These are phyloP conservation scores for Platypus cylindrus DNA, from an alignment of 2,888 invertebrate genomes.

Conservation along the genomic window DNA sequence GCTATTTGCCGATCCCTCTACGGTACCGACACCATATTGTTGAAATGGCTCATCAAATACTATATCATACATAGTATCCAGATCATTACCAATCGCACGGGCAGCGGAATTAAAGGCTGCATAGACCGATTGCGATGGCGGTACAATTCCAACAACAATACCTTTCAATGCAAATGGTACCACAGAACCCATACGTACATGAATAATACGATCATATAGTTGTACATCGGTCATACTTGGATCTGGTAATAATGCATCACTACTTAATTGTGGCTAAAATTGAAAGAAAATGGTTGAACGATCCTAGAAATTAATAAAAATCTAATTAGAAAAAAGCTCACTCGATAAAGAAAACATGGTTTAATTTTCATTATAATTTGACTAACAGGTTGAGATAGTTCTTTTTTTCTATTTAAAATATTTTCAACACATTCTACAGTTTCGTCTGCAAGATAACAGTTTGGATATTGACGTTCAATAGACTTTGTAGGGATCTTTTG, in stretches of 20 bases:
- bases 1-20: conserved; percentile 39
- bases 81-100: too few species aligned
- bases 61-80: conserved; percentile 58
- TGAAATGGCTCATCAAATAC: conserved; percentile 68
- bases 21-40: conserved; percentile 48
- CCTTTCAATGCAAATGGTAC: conserved; percentile 77
- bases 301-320: not conserved
- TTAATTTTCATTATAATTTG: conserved; percentile 62
- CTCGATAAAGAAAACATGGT: conserved; percentile 34
- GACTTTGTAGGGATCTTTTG: conserved; percentile 52
- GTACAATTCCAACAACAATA: conserved; percentile 54
- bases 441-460: too few species aligned
- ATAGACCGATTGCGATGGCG: conserved; percentile 18
- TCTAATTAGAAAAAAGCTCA: conserved; percentile 3
- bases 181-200: conserved; percentile 57
- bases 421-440: conserved; percentile 44
- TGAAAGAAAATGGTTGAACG: conserved; percentile 4
- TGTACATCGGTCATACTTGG: conserved; percentile 47
- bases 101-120: too few species aligned
- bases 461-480: too few species aligned
- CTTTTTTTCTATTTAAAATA: too few species aligned
- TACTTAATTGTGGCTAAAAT: conserved; percentile 34
- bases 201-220: conserved; percentile 76
- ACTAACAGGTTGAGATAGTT: too few species aligned
- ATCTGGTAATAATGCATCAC: conserved; percentile 51